Percentiles rank a stretch among this genome's conserved stretches.
Conservation (phyloP, 2,888 invertebrate genomes). For the Eristalis pertinax region DNA sequence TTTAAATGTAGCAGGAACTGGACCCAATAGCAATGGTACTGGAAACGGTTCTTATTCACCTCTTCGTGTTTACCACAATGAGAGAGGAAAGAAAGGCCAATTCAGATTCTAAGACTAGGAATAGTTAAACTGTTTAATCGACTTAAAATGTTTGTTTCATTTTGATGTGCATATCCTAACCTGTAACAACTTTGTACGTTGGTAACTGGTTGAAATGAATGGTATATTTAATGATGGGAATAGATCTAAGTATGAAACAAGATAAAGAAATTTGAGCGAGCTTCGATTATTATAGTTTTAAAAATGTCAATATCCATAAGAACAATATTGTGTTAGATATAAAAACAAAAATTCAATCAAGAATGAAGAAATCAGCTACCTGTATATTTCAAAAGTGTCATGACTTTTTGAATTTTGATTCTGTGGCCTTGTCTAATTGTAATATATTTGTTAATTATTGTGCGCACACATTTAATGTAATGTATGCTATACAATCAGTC, state of each 20-base stretch:
- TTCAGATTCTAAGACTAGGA: conserved; percentile 86
- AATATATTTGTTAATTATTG: conserved; percentile 36
- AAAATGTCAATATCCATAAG: conserved; percentile 26
- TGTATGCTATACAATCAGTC: conserved; percentile 39
- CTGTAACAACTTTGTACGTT: conserved; percentile 37
- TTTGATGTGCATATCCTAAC: conserved; percentile 54
- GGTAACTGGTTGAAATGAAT: conserved; percentile 27
- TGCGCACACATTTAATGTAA: conserved; percentile 31
- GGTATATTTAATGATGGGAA: neutral
- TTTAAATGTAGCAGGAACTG: conserved; percentile 75
- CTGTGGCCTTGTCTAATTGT: conserved; percentile 51
- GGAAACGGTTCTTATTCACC: conserved; percentile 89
- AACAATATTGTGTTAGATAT: conserved; percentile 1
- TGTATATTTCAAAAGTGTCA: conserved; percentile 28
- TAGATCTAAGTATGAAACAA: neutral
- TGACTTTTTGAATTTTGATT: conserved; percentile 32
- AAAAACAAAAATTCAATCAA: conserved; percentile 22
- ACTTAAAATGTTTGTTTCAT: conserved; percentile 40
- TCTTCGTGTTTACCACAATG: conserved; percentile 90
- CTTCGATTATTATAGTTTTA: conserved; percentile 23
- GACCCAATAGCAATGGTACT: conserved; percentile 70
- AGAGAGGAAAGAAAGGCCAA: conserved; percentile 90
- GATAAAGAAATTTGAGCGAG: conserved; percentile 10
- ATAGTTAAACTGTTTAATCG: conserved; percentile 4
- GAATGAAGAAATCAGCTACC: conserved; percentile 30